phyloP scores from a whole-genome alignment of 2,113 vertebrate genomes.

The Seriola dumerili region DNA sequence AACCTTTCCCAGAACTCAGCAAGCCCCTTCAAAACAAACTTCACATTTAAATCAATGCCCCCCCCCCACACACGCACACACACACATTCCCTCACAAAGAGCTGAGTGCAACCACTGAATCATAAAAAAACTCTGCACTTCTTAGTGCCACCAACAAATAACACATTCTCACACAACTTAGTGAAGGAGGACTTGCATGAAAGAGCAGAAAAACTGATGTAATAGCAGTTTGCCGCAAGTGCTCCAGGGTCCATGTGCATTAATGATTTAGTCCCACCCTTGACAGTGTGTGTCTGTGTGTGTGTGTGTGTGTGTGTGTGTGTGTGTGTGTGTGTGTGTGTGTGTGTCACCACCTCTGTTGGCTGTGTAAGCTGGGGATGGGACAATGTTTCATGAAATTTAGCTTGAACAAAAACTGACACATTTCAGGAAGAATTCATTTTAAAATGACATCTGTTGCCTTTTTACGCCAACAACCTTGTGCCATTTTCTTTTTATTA shows the following conservation, averaged over 20 bases:
- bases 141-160: slow-evolving; percentile 32
- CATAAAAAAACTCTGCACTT: slow-evolving; percentile 42
- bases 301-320: too few species aligned
- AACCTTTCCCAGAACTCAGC: slow-evolving; percentile 43
- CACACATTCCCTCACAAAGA: slow-evolving; percentile 10
- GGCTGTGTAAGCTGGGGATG: too few species aligned
- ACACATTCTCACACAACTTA: background rate
- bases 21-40: slow-evolving; percentile 30
- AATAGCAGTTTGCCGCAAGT: slow-evolving; percentile 41
- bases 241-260: slow-evolving; percentile 13
- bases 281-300: background rate
- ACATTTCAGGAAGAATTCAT: too few species aligned
- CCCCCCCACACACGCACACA: background rate
- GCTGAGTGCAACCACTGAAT: slow-evolving; percentile 53
- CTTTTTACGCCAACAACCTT: too few species aligned
- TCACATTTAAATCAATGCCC: slow-evolving; percentile 39
- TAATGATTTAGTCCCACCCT: slow-evolving; percentile 30
- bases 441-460: too few species aligned
- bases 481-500: too few species aligned
- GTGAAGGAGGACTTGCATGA: background rate
- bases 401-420: too few species aligned
- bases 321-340: too few species aligned
- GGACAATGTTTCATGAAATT: too few species aligned
- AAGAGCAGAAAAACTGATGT: slow-evolving; percentile 39
- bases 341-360: too few species aligned